Conservation (phyloP, 2,113 vertebrate genomes). For the Brachirus orientalis region DNA sequence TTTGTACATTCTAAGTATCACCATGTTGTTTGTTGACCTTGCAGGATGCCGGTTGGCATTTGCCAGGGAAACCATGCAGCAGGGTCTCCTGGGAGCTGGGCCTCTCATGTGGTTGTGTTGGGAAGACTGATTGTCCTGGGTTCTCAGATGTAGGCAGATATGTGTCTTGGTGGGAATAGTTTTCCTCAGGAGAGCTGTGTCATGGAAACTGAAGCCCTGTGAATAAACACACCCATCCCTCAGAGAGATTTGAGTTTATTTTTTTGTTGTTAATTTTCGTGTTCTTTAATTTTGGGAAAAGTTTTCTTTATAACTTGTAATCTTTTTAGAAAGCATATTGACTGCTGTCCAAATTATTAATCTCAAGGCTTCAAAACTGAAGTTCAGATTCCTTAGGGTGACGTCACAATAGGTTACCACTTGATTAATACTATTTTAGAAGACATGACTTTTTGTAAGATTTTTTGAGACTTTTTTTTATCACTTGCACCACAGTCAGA, state of each 20-base stretch:
- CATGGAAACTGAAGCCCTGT: constrained; percentile 65
- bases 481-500: too few relatives aligned
- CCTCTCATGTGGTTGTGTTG: constrained; percentile 43
- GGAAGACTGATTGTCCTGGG: constrained; percentile 49
- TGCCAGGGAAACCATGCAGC: background rate
- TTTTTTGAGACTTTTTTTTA: too few relatives aligned
- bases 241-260: constrained; percentile 19
- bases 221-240: constrained; percentile 27
- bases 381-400: too few relatives aligned
- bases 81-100: constrained; percentile 43
- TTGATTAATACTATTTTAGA: too few relatives aligned
- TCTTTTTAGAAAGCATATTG: too few relatives aligned
- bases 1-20: background rate
- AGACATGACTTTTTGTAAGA: too few relatives aligned
- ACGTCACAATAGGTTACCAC: too few relatives aligned
- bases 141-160: constrained; percentile 56
- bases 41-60: background rate
- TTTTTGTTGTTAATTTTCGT: background rate
- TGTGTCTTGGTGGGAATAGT: constrained; percentile 50
- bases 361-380: too few relatives aligned
- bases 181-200: constrained; percentile 48
- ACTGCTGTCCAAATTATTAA: too few relatives aligned
- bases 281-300: background rate
- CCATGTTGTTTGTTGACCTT: background rate
- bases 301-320: too few relatives aligned